These are phyloP conservation scores for Caenorhabditis tropicalis DNA, from an alignment of 1,140 invertebrate genomes.

Conservation along the genomic window DNA sequence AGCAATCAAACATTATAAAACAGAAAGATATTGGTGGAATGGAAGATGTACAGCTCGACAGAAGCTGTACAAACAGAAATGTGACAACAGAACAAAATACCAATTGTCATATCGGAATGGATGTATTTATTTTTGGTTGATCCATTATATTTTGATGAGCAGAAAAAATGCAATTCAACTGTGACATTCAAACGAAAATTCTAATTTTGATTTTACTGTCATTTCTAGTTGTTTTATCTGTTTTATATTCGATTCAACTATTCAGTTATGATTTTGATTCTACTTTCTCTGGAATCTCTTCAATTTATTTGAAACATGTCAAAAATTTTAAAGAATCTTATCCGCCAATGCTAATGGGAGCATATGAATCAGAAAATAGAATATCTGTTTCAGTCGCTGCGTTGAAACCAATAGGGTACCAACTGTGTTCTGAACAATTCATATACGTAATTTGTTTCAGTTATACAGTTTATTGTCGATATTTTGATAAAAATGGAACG, in stretches of 20 bases:
- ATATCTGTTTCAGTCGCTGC: not conserved
- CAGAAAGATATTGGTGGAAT: not conserved
- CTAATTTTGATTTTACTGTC: not conserved
- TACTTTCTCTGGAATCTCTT: not conserved
- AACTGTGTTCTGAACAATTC: not conserved
- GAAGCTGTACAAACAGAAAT: not conserved
- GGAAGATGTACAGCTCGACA: not conserved
- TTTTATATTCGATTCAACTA: not conserved
- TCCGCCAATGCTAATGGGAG: not conserved
- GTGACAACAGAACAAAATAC: not conserved
- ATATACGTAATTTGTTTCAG: not conserved
- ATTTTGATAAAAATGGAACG: not conserved
- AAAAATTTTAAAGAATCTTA: not conserved
- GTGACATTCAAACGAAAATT: not conserved
- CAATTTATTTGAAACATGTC: not conserved
- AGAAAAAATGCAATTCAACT: not conserved
- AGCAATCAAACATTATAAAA: too few relatives aligned
- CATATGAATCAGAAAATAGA: not conserved
- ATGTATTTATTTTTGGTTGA: not conserved
- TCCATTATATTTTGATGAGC: not conserved
- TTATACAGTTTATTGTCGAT: not conserved
- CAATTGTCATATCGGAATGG: not conserved
- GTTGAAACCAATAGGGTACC: not conserved
- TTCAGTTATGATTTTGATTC: slow-evolving; percentile 4
- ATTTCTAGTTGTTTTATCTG: not conserved